These are phyloP conservation scores for Mallateleia sp. DNA, from an alignment of 2,888 invertebrate species.

Conservation along the genomic window DNA sequence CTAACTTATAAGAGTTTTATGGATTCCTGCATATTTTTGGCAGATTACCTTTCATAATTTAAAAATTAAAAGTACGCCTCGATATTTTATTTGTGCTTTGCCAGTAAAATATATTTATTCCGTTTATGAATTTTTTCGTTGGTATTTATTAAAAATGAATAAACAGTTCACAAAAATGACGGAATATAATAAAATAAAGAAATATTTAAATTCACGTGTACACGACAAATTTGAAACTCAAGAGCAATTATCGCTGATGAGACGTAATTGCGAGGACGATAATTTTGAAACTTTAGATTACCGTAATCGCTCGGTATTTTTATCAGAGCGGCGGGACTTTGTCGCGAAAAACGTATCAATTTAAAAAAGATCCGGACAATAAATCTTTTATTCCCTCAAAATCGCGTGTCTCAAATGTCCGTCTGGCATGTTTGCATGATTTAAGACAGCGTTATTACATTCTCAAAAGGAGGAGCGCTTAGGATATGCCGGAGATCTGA, in stretches of 20 bases:
- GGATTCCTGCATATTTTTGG: not conserved
- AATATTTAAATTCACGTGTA: not conserved
- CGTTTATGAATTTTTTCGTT: too few species aligned
- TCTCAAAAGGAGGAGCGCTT: slow-evolving; percentile 25
- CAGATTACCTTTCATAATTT: too few species aligned
- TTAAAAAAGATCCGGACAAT: not conserved
- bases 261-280: too few species aligned
- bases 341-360: not conserved
- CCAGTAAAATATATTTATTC: too few species aligned
- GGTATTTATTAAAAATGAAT: too few species aligned
- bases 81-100: too few species aligned
- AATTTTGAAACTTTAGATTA: not conserved
- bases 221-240: not conserved
- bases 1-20: not conserved
- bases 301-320: not conserved
- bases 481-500: slow-evolving; percentile 11
- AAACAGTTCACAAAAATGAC: too few species aligned
- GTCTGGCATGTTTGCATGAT: slow-evolving; percentile 31
- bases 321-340: not conserved
- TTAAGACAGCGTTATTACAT: slow-evolving; percentile 41
- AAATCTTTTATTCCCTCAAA: slow-evolving; percentile 5
- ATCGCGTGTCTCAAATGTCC: slow-evolving; percentile 5
- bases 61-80: too few species aligned
- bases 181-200: too few species aligned
- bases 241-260: too few species aligned